phyloP scores from a whole-genome alignment of 2,797 vertebrate genomes.

The Falco concolor region DNA sequence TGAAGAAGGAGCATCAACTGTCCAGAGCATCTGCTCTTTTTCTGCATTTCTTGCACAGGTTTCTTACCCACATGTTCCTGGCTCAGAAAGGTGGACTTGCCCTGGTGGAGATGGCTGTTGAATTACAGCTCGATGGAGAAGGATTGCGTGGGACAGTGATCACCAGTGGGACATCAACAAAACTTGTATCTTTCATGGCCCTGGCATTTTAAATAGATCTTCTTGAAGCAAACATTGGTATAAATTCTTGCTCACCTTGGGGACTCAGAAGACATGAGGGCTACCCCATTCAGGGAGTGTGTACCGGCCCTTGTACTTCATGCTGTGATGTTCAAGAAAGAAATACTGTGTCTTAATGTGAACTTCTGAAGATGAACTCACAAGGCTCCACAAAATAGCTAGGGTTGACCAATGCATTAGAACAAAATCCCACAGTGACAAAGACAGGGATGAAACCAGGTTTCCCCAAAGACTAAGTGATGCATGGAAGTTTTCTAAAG shows the following conservation, averaged over 20 bases:
- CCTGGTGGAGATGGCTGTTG: background rate
- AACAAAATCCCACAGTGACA: background rate
- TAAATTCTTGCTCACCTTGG: background rate
- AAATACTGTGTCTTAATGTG: background rate
- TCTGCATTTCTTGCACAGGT: background rate
- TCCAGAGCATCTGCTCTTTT: background rate
- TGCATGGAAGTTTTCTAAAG: background rate
- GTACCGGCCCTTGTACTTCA: background rate
- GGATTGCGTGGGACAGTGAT: background rate
- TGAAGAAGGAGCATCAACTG: background rate
- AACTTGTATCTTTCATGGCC: background rate
- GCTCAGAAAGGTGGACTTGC: background rate
- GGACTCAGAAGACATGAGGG: background rate
- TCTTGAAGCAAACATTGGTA: background rate
- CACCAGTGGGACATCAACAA: background rate
- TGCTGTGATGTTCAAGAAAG: background rate
- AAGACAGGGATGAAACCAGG: background rate
- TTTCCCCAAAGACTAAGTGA: background rate
- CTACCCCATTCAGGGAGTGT: background rate
- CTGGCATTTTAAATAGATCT: background rate
- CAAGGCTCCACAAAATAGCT: background rate
- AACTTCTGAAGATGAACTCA: background rate
- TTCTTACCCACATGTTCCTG: background rate
- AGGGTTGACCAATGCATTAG: background rate
- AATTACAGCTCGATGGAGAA: background rate